Evolutionary conservation across 2,113 vertebrate genomes (phyloP), one percentile per base, ranked within the genome.

Genomic region (Uria aalge): DNA sequence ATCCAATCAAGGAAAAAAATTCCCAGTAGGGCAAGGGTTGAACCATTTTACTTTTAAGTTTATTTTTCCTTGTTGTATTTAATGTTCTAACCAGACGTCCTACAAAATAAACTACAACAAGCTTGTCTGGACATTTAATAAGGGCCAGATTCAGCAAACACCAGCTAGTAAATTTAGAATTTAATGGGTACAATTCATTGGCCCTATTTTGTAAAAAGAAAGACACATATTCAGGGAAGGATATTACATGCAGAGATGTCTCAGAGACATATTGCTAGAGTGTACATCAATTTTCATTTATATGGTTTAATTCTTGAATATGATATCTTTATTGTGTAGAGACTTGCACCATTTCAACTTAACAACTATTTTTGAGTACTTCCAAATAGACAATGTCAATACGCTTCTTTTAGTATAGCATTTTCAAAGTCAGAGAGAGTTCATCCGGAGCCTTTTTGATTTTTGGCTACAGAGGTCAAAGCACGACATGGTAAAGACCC

Each of bases 71-170:
- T 86, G 91, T 96, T 96, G 59, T 71, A 76, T 93, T 95, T 96
- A 96, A 97, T 85, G 84, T 93, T 96, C 94, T 94, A 96, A 94
- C 95, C 91, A 97, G 95, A 97, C 59, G 8, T 76, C 88, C 57
- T 97, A 97, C 96, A 97, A 97, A 98, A 95, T 97, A 97, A 97
- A 96, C 89, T 95, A 94, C 94, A 90, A 92, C 82, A 96, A 94
- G 90, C 90, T 97, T 90, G 91, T 95, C 94, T 97, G 94, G 95
- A 96, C 94, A 96, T 90, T 97, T 96, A 95, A 96, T 95, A 97
- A 97, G 80, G 86, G 92, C 86, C 94, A 95, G 86, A 97, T 97
- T 97, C 95, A 95, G 84, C 84, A 97, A 97, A 94, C 80, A 95
- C 53, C 74, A 92, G 84, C 88, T 90, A 96, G 95, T 92, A 97